Evolutionary conservation across 2,888 invertebrate species (phyloP), one percentile per base, ranked within the genome.

Genomic region (Lutraria lutraria): DNA sequence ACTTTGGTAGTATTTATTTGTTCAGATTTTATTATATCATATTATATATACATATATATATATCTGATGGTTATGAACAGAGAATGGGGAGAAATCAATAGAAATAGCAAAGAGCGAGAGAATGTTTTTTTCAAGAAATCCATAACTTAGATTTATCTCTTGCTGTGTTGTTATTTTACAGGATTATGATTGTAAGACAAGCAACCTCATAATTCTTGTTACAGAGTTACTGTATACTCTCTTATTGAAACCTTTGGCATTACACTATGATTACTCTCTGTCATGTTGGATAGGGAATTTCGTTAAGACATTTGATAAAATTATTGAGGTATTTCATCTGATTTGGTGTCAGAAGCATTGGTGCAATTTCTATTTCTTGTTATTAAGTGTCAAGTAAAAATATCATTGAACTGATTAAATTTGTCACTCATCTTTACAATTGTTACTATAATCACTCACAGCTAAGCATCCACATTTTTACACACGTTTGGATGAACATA

Each of bases 41-140:
- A 76, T 76, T 76, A 34, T 76, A 76, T 34, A 34, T 76, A 31
- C 19, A 31, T 76, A 76, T 76, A n/a, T 76, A 34, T 76, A 76
- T 34, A 34, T 76, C 6, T 34, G 34, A 34, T 76, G 31, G 76
- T 76, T 25, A 76, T 76, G 34, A 34, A 76, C 16, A 76, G 76
- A 76, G 76, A 31, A 76, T 19, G 0, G 43, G 12, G 34, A 16
- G 76, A 76, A 76, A 76, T 76, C 76, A 76, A 76, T 76, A 76
- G 76, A 31, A 76, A 76, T 34, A 15, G 34, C 34, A 34, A 34
- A 72, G 72, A 72, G 72, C 15, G 15, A 25, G 76, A 76, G 76
- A 76, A 76, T 12, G 16, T 31, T 31, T 76, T 72, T 76, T 15
- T 76, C 1, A 34, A 76, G 76, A 68, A 68, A 68, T 68, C 63